Evolutionary conservation across 2,888 invertebrate genomes (phyloP).

Genomic region (Eupeodes luniger): DNA sequence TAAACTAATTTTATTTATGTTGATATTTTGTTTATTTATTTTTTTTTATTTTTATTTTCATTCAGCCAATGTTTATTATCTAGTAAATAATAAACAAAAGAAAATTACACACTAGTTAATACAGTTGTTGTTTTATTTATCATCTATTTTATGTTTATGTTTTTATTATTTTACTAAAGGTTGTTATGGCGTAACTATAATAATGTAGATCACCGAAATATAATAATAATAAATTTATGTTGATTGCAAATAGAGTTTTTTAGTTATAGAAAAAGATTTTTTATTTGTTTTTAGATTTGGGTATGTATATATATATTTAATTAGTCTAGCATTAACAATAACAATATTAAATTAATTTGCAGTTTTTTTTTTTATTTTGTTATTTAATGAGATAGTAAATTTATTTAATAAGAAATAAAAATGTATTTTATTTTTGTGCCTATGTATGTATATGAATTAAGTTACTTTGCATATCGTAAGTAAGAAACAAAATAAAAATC

Average conservation of each 20-base stretch:
- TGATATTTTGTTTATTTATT: conserved; percentile 63
- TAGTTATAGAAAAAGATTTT: conserved; percentile 49
- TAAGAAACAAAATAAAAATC: conserved; percentile 9
- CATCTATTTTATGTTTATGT: conserved; percentile 8
- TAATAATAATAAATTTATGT: conserved; percentile 50
- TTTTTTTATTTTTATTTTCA: conserved; percentile 38
- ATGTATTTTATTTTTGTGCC: conserved; percentile 50
- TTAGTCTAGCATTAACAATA: conserved; percentile 60
- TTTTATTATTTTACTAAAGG: conserved; percentile 33
- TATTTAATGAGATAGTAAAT: conserved; percentile 38
- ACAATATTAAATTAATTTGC: conserved; percentile 52
- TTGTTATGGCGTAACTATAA: conserved; percentile 45
- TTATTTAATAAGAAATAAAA: conserved; percentile 13
- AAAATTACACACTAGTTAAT: conserved; percentile 70
- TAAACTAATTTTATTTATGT: conserved; percentile 4
- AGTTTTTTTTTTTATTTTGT: conserved; percentile 18
- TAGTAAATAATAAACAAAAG: conserved; percentile 64
- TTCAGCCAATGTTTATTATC: conserved; percentile 60
- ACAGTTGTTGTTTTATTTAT: conserved; percentile 42
- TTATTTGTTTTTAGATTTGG: conserved; percentile 33
- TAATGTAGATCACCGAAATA: conserved; percentile 30
- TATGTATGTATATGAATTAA: conserved; percentile 40
- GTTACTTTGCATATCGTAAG: conserved; percentile 10
- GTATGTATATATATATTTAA: conserved; percentile 35
- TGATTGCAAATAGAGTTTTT: conserved; percentile 42